Base-by-base conservation (phyloP, 2,888 invertebrate species). In the Sarcophaga rosellei region DNA sequence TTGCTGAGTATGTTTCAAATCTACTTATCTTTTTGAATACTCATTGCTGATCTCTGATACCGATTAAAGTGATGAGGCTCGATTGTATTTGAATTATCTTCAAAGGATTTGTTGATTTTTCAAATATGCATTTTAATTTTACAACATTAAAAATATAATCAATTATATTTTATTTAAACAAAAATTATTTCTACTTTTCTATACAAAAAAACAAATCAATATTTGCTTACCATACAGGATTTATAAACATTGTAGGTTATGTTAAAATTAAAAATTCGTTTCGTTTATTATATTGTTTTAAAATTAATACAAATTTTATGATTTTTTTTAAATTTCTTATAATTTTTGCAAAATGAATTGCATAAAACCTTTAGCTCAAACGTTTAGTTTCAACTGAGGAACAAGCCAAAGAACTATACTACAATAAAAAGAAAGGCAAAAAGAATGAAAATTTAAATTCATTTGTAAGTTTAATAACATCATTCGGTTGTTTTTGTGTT, bases 221-320 rank as follows among this genome's bases (percentile, higher is more conserved):
- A 44, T 12, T 66, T 78, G 85, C 85, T 75, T 84, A 47, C 76
- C 79, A 76, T 66, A 63, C 72, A 81, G 86, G 83, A 86, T 78
- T 63, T 63, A 65, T 53, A 20, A 85, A 84, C 35, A 8, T 10
- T 35, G 35, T 85, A 85, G 82, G 85, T 85, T 85, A 11, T 73
- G 59, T 57, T 53, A 69, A 83, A 25, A 66, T 57, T 53, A 69
- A 83, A 25, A 66, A 53, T 57, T 72, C 1, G 45, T 25, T 96
- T 95, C 96, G 96, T 95, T 94, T 90, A 81, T 69, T 79, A 83
- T 79, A 83, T 35, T 89, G 74, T 82, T 72, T 70, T 88, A 84
- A 86, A 81, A 65, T 74, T 72, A 84, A 74, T 85, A 85, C 73
- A 84, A 83, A 10, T n/a, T 81, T 66, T 74, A 59, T 77, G 25